Conservation (phyloP, 2,888 invertebrate genomes). For the Mythimna impura region DNA sequence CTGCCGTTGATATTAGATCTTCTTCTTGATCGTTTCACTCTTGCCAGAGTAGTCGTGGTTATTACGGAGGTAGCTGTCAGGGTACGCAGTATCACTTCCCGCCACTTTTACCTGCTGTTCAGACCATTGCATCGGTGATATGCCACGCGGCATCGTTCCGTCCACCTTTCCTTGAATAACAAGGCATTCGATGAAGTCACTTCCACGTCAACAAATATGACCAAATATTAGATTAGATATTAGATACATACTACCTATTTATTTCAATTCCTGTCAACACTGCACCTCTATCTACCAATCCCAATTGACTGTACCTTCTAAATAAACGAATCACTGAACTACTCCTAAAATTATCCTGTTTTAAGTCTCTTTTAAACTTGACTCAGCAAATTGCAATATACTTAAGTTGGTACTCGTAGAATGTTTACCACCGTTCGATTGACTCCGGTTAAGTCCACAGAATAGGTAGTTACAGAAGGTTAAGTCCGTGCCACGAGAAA, state of each 20-base stretch:
- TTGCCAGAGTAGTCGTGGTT: no score
- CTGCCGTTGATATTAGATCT: background rate
- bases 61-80: no score
- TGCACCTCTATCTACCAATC: background rate
- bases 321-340: conserved; percentile 1
- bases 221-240: no score
- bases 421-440: conserved; percentile 42
- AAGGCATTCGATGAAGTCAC: no score
- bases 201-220: no score
- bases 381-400: conserved; percentile 44
- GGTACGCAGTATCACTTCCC: no score
- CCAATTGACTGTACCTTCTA: background rate
- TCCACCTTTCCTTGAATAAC: no score
- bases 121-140: no score
- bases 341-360: conserved; percentile 4
- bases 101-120: no score
- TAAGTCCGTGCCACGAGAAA: background rate
- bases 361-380: conserved; percentile 34
- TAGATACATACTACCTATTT: no score
- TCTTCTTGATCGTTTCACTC: no score
- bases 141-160: no score
- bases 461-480: conserved; percentile 16
- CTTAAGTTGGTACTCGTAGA: conserved; percentile 38
- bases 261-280: background rate
- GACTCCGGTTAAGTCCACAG: conserved; percentile 19